Base-by-base conservation (phyloP, 2,888 invertebrate genomes). In the Sabatieria punctata region DNA sequence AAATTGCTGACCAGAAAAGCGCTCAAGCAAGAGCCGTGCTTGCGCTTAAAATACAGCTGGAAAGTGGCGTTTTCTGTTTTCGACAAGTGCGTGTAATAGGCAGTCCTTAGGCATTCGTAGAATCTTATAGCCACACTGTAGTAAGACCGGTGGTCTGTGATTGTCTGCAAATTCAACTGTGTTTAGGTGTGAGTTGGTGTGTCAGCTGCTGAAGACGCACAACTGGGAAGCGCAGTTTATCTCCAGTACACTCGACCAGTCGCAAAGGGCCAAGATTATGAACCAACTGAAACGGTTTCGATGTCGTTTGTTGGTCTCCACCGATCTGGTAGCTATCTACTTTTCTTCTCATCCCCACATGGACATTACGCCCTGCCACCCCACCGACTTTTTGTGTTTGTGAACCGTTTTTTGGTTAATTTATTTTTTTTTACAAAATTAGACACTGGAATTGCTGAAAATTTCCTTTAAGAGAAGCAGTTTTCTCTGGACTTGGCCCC, bases 261-360 rank as follows among this genome's bases (percentile, higher is more conserved):
- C 68, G 18, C 76, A 80, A 43, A 74, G 95, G 40, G 70, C 84
- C 43, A 74, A 76, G 58, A 79, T 81, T 8, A 76, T 93, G 50
- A 74, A 77, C 55, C 77, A 77, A 54, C 74, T 93, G 47, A 82
- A 83, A 58, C 74, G 78, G 38, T 83, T 80, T 60, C 76, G 80
- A 62, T 83, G 82, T 59, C 76, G 85, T 54, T 79, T 91, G 57
- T 71, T 97, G 49, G 73, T 95, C 42, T 79, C 89, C 1, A 95
- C 93, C 1, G 93, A 73, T 60, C 56, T 74, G 57, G 71, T 72
- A 45, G 52, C 61, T 54, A 23, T 35, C 22, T 40, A 21, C n/a
- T 21, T 3, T 13, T 37, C n/a, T 27, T 43, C 11, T n/a, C n/a
- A n/a, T n/a, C n/a, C n/a, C n/a, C n/a, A n/a, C n/a, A n/a, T n/a